Base-by-base conservation (phyloP, 2,797 vertebrate genomes). In the Chelonia mydas region DNA sequence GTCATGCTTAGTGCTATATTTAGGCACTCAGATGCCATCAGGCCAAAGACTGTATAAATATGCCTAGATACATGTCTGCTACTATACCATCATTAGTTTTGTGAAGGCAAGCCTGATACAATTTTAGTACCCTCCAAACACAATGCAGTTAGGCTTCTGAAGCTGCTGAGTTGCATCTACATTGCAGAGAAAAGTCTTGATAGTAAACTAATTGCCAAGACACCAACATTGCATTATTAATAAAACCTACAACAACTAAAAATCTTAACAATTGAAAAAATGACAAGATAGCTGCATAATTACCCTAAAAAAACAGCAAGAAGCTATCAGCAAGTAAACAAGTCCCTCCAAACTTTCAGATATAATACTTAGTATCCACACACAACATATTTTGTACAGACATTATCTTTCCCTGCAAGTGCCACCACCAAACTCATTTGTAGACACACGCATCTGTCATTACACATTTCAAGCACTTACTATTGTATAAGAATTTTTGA, bases 251-350 rank as follows among this genome's bases (percentile, higher is more conserved):
- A 47, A 25, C 27, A 47, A 25, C 27, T 77, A 47, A 76, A 76
- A 89, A 65, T 45, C 37, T 68, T 80, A 87, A 31, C 28, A 49
- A 54, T 13, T 31, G 45, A 61, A 2, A 65, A 84, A 61, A 2
- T 53, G 50, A 49, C 9, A 12, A 57, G 82, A 7, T 2, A 50
- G 76, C 33, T 51, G 8, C 25, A 10, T 49, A 16, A 49, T 28
- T 45, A 3, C 57, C 25, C 3, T 49, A 37, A 54, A 9, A 51
- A 16, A 87, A 82, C 7, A 81, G 45, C 16, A 82, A 83, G 47
- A 83, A 7, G 3, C 10, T 5, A 8, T 25, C 3, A 87, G 21
- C 28, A 45, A 8, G 1, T 33, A 0, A 83, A 7, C 21, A 59
- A 50, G 49, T 5, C 21, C 41, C 27, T 25, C 65, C 57, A 74